A percentile compares a stretch with the other conserved stretches of the same genome.
Evolutionary conservation across 2,888 invertebrate genomes (phyloP).

Genomic region (Cyclophora albipunctata): DNA sequence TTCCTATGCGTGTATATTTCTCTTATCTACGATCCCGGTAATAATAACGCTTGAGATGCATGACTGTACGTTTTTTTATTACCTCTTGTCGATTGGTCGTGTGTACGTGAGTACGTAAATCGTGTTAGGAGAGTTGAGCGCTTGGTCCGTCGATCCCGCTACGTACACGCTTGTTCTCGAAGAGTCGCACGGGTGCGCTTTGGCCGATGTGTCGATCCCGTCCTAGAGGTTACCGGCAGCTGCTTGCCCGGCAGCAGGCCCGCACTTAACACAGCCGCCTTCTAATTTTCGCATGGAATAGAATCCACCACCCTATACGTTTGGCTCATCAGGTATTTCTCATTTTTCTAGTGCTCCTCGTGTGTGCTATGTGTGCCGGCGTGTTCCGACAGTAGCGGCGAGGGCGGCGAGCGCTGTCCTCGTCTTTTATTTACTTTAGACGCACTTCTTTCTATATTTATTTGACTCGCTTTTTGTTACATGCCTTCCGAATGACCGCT

Average conservation of each 20-base stretch:
- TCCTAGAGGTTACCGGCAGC: conserved; percentile 57
- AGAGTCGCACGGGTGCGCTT: conserved; percentile 70
- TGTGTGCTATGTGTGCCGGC: conserved; percentile 69
- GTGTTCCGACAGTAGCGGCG: conserved; percentile 58
- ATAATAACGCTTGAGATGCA: conserved; percentile 92
- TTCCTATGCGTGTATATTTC: conserved; percentile 74
- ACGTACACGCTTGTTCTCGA: conserved; percentile 72
- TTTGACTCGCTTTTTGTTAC: conserved; percentile 74
- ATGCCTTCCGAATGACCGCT: conserved; percentile 75
- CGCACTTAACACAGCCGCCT: conserved; percentile 73
- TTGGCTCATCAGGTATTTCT: conserved; percentile 75
- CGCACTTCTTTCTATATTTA: conserved; percentile 68
- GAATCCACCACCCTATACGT: conserved; percentile 73
- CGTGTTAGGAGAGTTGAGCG: conserved; percentile 71
- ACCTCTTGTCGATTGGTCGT: conserved; percentile 71
- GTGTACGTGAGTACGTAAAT: conserved; percentile 51
- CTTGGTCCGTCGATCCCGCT: conserved; percentile 73
- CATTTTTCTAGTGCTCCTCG: conserved; percentile 70
- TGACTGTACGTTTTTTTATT: conserved; percentile 86
- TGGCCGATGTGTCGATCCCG: conserved; percentile 68
- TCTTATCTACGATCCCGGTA: conserved; percentile 82
- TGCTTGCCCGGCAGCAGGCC: conserved; percentile 60
- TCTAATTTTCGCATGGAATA: conserved; percentile 74
- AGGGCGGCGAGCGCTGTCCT: conserved; percentile 51
- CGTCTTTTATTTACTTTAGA: conserved; percentile 50